Conservation (phyloP, 1,140 invertebrate species). For the Orussus abietinus region DNA sequence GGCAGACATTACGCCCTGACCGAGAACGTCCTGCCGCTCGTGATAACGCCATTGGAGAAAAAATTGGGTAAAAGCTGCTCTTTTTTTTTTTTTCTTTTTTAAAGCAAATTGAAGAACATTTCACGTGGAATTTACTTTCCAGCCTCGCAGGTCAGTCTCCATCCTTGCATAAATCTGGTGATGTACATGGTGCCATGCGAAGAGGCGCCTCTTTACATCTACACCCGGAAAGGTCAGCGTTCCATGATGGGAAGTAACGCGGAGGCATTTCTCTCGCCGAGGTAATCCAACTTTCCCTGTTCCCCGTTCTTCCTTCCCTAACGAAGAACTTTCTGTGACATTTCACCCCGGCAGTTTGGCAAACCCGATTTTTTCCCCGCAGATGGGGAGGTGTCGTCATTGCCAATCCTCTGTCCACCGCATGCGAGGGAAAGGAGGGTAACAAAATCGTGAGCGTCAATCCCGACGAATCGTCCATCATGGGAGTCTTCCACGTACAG, state of each 20-base stretch:
- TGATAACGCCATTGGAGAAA: conserved; percentile 80
- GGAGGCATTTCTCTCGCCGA: conserved; percentile 66
- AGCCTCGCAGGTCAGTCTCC: conserved; percentile 74
- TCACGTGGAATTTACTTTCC: conserved; percentile 28
- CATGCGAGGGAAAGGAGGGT: conserved; percentile 49
- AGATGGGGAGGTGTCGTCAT: conserved; percentile 87
- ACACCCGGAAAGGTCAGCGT: conserved; percentile 49
- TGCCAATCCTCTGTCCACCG: conserved; percentile 61
- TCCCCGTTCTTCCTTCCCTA: too few species aligned
- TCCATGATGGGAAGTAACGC: conserved; percentile 33
- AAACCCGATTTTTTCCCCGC: conserved; percentile 4
- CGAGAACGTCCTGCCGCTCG: conserved; percentile 63
- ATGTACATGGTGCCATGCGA: conserved; percentile 75
- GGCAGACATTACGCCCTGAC: conserved; percentile 61
- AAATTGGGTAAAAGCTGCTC: conserved; percentile 62
- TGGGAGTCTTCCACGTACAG: conserved; percentile 76
- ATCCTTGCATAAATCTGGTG: conserved; percentile 80
- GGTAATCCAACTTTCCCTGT: conserved; percentile 30
- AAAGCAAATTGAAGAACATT: conserved; percentile 2
- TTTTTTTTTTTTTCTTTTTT: conserved; percentile 1
- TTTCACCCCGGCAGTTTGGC: too few species aligned
- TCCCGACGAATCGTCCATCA: conserved; percentile 61
- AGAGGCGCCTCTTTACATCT: conserved; percentile 71
- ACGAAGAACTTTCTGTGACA: too few species aligned
- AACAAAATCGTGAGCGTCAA: conserved; percentile 36